Conservation (phyloP, 2,888 invertebrate genomes). For the Amphimallon solstitiale region DNA sequence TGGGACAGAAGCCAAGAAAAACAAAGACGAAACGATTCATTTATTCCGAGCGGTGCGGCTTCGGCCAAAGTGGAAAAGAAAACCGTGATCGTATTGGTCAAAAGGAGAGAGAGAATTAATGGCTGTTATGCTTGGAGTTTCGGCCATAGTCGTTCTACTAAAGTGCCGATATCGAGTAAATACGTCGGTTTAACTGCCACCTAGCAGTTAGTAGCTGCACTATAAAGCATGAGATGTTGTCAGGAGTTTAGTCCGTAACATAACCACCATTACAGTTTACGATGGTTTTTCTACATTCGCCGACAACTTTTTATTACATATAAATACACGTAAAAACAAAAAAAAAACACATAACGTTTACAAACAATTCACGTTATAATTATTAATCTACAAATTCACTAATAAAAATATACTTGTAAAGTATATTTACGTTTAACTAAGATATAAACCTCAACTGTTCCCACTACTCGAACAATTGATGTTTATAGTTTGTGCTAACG, state of each 20-base stretch:
- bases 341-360: too few relatives aligned
- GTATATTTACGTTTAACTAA: slow-evolving; percentile 8
- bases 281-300: not conserved
- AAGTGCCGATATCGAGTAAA: slow-evolving; percentile 38
- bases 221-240: slow-evolving; percentile 45
- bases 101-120: slow-evolving; percentile 41
- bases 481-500: slow-evolving; percentile 39
- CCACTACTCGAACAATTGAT: slow-evolving; percentile 30
- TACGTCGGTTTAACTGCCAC: slow-evolving; percentile 53
- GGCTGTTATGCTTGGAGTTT: slow-evolving; percentile 41
- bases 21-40: slow-evolving; percentile 38
- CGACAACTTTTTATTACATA: too few relatives aligned
- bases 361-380: too few relatives aligned
- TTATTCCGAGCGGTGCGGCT: not conserved
- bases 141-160: slow-evolving; percentile 35
- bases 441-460: slow-evolving; percentile 21
- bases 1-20: slow-evolving; percentile 39
- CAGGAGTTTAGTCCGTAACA: slow-evolving; percentile 40
- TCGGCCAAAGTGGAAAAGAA: slow-evolving; percentile 33
- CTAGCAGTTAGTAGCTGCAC: slow-evolving; percentile 59
- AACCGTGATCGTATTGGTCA: slow-evolving; percentile 18
- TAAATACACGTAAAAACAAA: too few relatives aligned
- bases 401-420: not conserved
- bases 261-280: slow-evolving; percentile 40
- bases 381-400: too few relatives aligned